Evolutionary conservation across 2,888 invertebrate species (phyloP).

Genomic region (Diarsia brunnea): DNA sequence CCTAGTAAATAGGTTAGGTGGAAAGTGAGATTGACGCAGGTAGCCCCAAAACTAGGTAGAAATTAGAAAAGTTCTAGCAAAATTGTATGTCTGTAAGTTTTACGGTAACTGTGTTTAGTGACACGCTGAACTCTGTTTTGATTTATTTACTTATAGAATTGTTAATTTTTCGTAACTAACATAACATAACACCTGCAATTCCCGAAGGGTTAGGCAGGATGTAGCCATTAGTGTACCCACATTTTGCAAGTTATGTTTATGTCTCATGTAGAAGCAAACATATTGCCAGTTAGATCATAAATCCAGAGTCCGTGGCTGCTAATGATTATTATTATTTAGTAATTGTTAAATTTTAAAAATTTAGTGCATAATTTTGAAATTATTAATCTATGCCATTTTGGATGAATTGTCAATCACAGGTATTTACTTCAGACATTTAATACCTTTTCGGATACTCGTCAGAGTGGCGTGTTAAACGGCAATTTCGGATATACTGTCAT

Average conservation of each 20-base stretch:
- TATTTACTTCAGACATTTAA: conserved; percentile 24
- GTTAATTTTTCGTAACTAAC: too few species aligned
- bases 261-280: too few species aligned
- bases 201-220: too few species aligned
- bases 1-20: conserved; percentile 72
- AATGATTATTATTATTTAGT: too few species aligned
- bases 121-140: conserved; percentile 6
- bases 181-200: too few species aligned
- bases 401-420: background rate
- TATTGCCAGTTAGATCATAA: too few species aligned
- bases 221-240: too few species aligned
- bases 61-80: conserved; percentile 50
- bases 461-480: conserved; percentile 55
- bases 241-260: too few species aligned
- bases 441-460: conserved; percentile 21
- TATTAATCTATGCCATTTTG: background rate
- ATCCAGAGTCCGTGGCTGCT: too few species aligned
- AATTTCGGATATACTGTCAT: conserved; percentile 54
- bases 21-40: conserved; percentile 57
- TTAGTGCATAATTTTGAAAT: too few species aligned
- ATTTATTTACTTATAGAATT: conserved; percentile 5
- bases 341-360: too few species aligned
- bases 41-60: conserved; percentile 39
- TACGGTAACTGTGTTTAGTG: conserved; percentile 32
- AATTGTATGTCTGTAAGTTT: conserved; percentile 19